Evolutionary conservation across 2,113 vertebrate genomes (phyloP).

Genomic region (Gopherus flavomarginatus): DNA sequence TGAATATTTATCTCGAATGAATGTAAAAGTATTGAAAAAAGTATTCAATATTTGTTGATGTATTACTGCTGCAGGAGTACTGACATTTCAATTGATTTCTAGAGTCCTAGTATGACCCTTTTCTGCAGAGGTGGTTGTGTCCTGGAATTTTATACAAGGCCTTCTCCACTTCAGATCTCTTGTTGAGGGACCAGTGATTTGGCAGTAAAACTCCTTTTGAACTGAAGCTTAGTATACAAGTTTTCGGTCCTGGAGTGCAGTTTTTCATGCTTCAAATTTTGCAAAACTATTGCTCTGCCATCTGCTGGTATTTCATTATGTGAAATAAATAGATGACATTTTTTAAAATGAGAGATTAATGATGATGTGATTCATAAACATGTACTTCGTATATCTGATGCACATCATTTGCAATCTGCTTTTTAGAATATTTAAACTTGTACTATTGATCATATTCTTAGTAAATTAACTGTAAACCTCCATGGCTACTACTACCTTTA

Average conservation of each 20-base stretch:
- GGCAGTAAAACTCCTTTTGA: conserved; percentile 25
- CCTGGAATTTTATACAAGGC: background rate
- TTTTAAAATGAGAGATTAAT: rapidly evolving
- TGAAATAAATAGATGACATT: rapidly evolving
- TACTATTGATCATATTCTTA: background rate
- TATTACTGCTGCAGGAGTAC: background rate
- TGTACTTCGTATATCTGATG: background rate
- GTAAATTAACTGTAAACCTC: background rate
- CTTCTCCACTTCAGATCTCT: background rate
- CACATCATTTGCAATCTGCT: background rate
- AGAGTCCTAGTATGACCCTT: rapidly evolving
- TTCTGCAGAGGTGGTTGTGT: background rate
- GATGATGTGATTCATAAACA: background rate
- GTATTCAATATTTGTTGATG: background rate
- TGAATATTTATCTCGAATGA: background rate
- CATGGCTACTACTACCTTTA: background rate
- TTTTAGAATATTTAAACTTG: background rate
- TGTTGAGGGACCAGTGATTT: conserved; percentile 5
- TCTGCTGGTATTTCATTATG: background rate
- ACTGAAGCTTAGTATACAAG: background rate
- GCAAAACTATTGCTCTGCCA: background rate
- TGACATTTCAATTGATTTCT: background rate
- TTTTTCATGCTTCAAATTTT: background rate
- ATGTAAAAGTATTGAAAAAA: background rate
- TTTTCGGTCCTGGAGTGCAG: background rate